Evolutionary conservation across 1,140 invertebrate species (phyloP).

Genomic region (Onthophagus taurus): DNA sequence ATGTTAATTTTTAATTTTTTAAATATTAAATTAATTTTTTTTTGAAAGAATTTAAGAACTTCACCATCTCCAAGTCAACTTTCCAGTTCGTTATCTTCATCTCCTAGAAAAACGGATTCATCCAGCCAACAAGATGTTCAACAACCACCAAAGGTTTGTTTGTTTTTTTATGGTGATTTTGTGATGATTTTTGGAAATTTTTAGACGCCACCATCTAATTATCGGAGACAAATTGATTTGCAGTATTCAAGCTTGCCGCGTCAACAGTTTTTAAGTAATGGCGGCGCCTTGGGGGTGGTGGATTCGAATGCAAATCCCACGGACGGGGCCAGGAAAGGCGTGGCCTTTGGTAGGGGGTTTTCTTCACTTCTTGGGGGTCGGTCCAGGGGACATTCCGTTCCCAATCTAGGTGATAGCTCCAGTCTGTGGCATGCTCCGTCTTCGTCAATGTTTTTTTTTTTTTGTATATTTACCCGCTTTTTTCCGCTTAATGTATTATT

Average conservation of each 20-base stretch:
- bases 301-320: conserved; percentile 38
- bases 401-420: conserved; percentile 70
- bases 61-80: conserved; percentile 41
- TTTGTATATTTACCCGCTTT: conserved; percentile 4
- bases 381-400: conserved; percentile 76
- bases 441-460: conserved; percentile 3
- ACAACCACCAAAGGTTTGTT: conserved; percentile 34
- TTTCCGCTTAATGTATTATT: neutral
- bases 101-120: conserved; percentile 16
- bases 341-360: conserved; percentile 62
- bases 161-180: neutral
- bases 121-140: conserved; percentile 20
- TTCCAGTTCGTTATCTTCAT: conserved; percentile 19
- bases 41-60: conserved; percentile 28
- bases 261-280: conserved; percentile 44
- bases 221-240: conserved; percentile 56
- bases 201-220: conserved; percentile 61
- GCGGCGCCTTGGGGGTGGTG: conserved; percentile 26
- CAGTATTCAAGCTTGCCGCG: conserved; percentile 74
- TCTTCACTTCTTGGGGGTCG: conserved; percentile 50
- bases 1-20: neutral
- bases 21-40: conserved; percentile 10
- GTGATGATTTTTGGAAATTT: conserved; percentile 18
- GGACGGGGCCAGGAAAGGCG: conserved; percentile 43
- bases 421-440: conserved; percentile 17